Conservation (phyloP, 2,113 vertebrate genomes). For the Sander vitreus region DNA sequence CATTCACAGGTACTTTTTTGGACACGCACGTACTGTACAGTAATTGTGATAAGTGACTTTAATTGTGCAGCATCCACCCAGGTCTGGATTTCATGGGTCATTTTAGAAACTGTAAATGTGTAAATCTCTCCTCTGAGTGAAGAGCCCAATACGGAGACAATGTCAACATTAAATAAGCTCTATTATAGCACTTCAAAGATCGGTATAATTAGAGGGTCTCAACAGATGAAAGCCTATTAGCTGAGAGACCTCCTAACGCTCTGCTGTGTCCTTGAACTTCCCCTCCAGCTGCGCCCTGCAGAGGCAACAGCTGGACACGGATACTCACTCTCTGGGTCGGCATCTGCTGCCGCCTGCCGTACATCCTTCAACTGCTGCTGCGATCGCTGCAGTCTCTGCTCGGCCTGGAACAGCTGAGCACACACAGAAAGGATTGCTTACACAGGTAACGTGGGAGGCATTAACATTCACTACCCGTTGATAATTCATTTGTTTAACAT, state of each 20-base stretch:
- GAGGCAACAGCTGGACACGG: slow-evolving; percentile 17
- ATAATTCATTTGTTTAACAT: slow-evolving; percentile 1
- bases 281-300: slow-evolving; percentile 40
- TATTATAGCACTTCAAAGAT: slow-evolving; percentile 63
- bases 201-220: slow-evolving; percentile 57
- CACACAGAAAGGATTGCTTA: slow-evolving; percentile 14
- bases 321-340: slow-evolving; percentile 96
- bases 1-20: neutral
- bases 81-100: slow-evolving; percentile 10
- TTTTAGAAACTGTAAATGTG: slow-evolving; percentile 67
- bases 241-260: slow-evolving; percentile 24
- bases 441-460: neutral
- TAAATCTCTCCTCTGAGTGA: slow-evolving; percentile 59
- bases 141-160: neutral
- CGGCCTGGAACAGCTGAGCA: slow-evolving; percentile 91
- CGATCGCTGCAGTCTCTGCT: slow-evolving; percentile 92
- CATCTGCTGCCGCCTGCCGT: slow-evolving; percentile 90
- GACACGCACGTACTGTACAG: neutral
- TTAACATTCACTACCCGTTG: neutral
- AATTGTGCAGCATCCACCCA: slow-evolving; percentile 27
- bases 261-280: slow-evolving; percentile 48
- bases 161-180: slow-evolving; percentile 48
- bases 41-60: slow-evolving; percentile 29
- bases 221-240: slow-evolving; percentile 63
- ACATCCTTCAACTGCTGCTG: slow-evolving; percentile 94